Base-by-base conservation (phyloP, 2,888 invertebrate genomes). In the Phortica okadai region DNA sequence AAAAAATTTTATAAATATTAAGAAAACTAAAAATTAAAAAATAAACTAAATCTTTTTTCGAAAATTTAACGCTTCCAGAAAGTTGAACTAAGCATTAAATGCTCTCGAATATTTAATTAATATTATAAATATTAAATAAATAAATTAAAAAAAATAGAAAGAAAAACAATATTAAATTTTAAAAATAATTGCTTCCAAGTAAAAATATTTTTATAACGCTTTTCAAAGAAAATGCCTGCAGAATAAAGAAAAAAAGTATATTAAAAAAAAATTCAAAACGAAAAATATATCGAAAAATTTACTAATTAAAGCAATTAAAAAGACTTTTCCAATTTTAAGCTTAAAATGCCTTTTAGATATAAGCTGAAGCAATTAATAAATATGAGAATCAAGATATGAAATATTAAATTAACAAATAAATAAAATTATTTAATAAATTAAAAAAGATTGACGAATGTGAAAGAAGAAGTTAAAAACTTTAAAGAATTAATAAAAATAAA, bases 121-220 rank as follows among this genome's bases (percentile, higher is more conserved):
- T 14, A 59, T 72, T 77, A 21, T 44, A 45, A 58, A 73, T 42
- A 69, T 56, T 45, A 8, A 75, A 62, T n/a, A 41, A 72, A 74
- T 67, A 45, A 54, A 80, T 82, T 80, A 70, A 74, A 64, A 75
- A 45, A 79, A 69, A 58, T 74, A 74, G 59, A 77, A 75, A 76
- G 77, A 74, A 78, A 76, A 76, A 73, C 67, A 73, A 79, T 77
- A 80, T 2, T 41, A 58, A 58, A 83, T 84, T 70, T 54, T 84
- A 85, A 88, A 82, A 84, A 76, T 79, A 88, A 87, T 83, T 80
- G 88, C 88, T 88, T 88, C 80, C 84, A 82, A 81, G 82, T 74
- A 45, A 10, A 21, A 45, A 81, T 88, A 88, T 88, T 88, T 88
- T 88, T 88, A 88, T 88, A 88, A 78, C 81, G 88, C 88, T 86